Conservation (phyloP, 2,888 invertebrate species). For the Archips xylosteana region DNA sequence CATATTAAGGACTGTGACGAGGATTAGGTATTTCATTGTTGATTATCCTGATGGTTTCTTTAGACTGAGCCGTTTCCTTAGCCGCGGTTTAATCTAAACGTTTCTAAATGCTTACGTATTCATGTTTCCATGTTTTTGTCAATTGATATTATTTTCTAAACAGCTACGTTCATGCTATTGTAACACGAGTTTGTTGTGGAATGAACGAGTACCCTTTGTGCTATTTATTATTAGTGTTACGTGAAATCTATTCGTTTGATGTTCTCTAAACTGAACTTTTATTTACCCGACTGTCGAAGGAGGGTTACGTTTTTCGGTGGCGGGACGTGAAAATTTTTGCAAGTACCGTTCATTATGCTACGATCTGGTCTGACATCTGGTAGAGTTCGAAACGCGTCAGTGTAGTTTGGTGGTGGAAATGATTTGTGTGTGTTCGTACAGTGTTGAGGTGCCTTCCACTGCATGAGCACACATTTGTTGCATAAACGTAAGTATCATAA, state of each 20-base stretch:
- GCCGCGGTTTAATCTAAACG: not conserved
- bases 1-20: slow-evolving; percentile 19
- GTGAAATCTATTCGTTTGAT: not conserved
- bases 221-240: not conserved
- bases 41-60: not conserved
- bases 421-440: no score
- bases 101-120: not conserved
- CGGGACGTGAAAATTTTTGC: no score
- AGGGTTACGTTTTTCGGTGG: no score
- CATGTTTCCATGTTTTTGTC: slow-evolving; percentile 1
- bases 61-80: not conserved
- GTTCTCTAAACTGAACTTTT: not conserved
- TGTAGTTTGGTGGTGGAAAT: no score
- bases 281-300: no score
- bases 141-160: slow-evolving; percentile 13
- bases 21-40: slow-evolving; percentile 17
- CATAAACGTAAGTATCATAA: no score
- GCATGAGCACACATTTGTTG: no score
- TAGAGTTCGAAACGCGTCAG: no score
- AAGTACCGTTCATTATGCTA: no score
- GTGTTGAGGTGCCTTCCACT: no score
- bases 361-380: no score
- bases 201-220: not conserved
- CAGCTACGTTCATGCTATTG: slow-evolving; percentile 1
- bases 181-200: slow-evolving; percentile 10